Percentiles rank a stretch among this genome's conserved stretches.
Evolutionary conservation across 2,888 invertebrate species (phyloP).

Genomic region (Drosophila macrothrix): DNA sequence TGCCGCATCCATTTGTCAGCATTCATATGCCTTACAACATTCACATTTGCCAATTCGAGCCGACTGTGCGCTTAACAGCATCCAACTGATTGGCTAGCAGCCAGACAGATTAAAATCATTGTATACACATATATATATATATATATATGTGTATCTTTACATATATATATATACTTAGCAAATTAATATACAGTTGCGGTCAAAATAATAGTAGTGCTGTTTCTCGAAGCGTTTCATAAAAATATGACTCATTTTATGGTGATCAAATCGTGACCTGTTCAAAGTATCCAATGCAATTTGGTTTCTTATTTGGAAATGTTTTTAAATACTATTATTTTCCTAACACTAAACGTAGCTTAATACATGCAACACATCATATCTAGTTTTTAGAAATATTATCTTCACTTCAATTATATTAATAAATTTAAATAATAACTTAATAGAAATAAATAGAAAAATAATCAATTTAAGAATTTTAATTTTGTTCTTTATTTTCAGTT

Average conservation of each 20-base stretch:
- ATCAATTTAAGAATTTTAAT: neutral
- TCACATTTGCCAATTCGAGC: constrained; percentile 42
- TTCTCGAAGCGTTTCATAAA: neutral
- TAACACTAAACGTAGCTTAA: neutral
- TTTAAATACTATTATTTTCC: neutral
- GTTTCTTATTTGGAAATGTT: neutral
- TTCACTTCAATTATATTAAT: neutral
- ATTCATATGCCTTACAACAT: constrained; percentile 18
- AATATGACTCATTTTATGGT: neutral
- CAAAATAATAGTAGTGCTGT: neutral
- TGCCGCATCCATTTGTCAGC: constrained; percentile 37
- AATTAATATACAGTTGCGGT: neutral
- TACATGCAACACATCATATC: too few relatives aligned
- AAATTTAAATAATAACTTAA: neutral
- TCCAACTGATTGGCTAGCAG: constrained; percentile 21
- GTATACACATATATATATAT: neutral
- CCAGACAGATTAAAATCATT: neutral
- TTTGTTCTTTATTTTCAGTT: neutral
- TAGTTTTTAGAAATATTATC: neutral
- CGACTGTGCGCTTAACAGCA: constrained; percentile 14
- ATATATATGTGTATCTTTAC: neutral
- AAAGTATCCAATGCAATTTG: neutral
- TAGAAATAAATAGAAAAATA: neutral
- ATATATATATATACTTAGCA: neutral
- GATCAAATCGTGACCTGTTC: neutral